Conservation (phyloP, 2,888 invertebrate species). For the Catonia carolina region DNA sequence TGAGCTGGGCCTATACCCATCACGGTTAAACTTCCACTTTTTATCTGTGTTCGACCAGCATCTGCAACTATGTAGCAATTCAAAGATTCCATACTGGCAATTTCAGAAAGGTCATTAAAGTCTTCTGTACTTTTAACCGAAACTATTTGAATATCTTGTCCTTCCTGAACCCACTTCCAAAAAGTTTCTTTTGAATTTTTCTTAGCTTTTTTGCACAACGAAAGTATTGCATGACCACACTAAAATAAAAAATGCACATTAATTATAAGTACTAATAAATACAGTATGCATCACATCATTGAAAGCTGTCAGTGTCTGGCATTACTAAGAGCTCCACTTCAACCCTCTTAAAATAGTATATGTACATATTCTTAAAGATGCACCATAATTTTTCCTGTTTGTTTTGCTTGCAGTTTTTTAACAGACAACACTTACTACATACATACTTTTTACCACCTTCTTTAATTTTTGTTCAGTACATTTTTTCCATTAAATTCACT, state of each 20-base stretch:
- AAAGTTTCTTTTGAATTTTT: not conserved
- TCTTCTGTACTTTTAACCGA: not conserved
- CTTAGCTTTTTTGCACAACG: not conserved
- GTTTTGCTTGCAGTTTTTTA: too few species aligned
- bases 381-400: too few species aligned
- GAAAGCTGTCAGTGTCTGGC: too few species aligned
- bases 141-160: not conserved
- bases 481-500: too few species aligned
- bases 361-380: too few species aligned
- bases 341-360: too few species aligned
- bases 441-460: too few species aligned
- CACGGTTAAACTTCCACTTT: conserved; percentile 1
- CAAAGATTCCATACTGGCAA: not conserved
- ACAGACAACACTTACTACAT: too few species aligned
- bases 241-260: not conserved
- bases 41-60: not conserved
- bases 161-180: not conserved
- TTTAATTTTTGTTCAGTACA: too few species aligned
- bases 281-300: too few species aligned
- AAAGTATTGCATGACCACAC: not conserved
- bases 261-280: too few species aligned
- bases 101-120: not conserved
- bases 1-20: not conserved
- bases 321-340: too few species aligned
- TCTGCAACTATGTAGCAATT: not conserved